Evolutionary conservation across 2,113 vertebrate genomes (phyloP).

Genomic region (Colaptes auratus): DNA sequence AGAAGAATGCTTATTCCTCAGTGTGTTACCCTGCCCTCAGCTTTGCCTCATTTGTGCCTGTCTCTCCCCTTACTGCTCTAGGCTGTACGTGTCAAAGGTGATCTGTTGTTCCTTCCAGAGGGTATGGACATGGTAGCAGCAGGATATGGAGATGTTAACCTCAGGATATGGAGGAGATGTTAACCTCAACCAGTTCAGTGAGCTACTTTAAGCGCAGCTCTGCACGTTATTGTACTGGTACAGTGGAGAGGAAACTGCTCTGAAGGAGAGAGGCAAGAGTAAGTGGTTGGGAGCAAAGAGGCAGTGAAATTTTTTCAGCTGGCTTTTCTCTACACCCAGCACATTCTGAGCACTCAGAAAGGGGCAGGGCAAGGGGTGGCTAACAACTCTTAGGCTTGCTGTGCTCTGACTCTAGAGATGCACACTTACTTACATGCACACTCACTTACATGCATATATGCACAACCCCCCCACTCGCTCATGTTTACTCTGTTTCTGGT

Average conservation of each 20-base stretch:
- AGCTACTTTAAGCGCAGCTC: not conserved
- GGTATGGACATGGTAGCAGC: accelerated
- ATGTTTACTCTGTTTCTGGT: not conserved
- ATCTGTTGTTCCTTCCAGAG: not conserved
- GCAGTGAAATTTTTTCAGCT: not conserved
- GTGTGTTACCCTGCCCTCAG: not conserved
- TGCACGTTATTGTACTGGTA: not conserved
- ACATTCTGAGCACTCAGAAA: not conserved
- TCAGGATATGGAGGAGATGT: not conserved
- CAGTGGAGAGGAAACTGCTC: not conserved
- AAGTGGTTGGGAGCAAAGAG: not conserved
- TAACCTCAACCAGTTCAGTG: not conserved
- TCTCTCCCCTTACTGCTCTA: not conserved
- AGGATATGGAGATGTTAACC: not conserved
- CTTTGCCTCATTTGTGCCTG: not conserved
- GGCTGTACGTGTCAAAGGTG: not conserved
- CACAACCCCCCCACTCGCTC: not conserved
- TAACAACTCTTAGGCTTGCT: not conserved
- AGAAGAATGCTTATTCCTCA: not conserved
- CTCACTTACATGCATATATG: not conserved
- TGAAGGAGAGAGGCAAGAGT: not conserved
- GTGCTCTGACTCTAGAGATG: not conserved
- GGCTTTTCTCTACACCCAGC: not conserved
- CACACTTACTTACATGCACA: too few relatives aligned
- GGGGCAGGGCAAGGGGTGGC: not conserved